These are phyloP conservation scores for Noctua janthina DNA, from an alignment of 2,888 invertebrate genomes.

Conservation along the genomic window DNA sequence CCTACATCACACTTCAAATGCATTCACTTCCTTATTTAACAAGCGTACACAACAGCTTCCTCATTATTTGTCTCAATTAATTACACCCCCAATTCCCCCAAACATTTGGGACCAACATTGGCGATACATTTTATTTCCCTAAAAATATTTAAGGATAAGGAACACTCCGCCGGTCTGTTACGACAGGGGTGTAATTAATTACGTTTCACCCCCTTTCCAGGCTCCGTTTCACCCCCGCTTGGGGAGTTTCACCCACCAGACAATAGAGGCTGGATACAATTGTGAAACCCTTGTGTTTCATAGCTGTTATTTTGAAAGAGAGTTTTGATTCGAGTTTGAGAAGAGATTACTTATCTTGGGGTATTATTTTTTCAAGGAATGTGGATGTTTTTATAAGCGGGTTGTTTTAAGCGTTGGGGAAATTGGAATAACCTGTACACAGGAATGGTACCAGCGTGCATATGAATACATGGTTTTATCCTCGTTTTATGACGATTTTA, in stretches of 20 bases:
- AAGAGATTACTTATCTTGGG: conserved; percentile 25
- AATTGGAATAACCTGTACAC: not conserved
- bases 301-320: conserved; percentile 50
- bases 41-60: not conserved
- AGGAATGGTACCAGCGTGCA: not conserved
- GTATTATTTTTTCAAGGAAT: conserved; percentile 21
- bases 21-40: conserved; percentile 12
- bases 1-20: not conserved
- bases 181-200: conserved; percentile 66
- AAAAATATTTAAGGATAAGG: conserved; percentile 60
- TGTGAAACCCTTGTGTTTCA: conserved; percentile 49
- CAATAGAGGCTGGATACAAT: conserved; percentile 54
- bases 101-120: conserved; percentile 47
- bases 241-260: conserved; percentile 27
- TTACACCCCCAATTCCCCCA: conserved; percentile 18
- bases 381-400: not conserved
- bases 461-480: not conserved
- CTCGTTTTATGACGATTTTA: not conserved
- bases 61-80: conserved; percentile 43
- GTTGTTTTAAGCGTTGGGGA: not conserved
- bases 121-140: conserved; percentile 50
- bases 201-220: conserved; percentile 35
- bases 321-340: conserved; percentile 58
- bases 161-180: conserved; percentile 50
- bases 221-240: conserved; percentile 5